A percentile compares a stretch with the other conserved stretches of the same genome.
Conservation (phyloP, 2,888 invertebrate genomes). For the Polietes domitor region DNA sequence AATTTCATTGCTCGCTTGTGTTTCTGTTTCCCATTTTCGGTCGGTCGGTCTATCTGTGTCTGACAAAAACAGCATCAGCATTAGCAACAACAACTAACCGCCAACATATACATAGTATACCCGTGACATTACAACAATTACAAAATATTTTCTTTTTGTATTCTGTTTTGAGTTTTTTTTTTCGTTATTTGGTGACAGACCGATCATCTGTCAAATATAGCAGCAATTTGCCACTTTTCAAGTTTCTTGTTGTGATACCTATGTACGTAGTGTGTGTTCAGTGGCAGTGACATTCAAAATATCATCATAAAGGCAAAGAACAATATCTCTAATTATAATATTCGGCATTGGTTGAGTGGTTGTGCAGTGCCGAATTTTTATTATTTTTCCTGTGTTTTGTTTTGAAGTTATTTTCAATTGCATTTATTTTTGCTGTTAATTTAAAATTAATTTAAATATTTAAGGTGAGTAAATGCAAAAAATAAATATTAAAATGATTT, state of each 20-base stretch:
- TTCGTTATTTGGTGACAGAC: neutral
- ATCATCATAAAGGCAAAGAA: constrained; percentile 20
- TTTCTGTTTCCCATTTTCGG: neutral
- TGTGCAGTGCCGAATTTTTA: neutral
- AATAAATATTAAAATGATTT: no score
- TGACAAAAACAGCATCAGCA: neutral
- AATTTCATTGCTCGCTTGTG: neutral
- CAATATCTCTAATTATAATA: neutral
- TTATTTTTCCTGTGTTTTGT: neutral
- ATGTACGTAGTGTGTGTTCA: neutral
- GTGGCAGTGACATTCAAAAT: constrained; percentile 58
- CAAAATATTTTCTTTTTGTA: neutral
- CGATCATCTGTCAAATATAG: neutral
- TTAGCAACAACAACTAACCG: neutral
- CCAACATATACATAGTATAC: neutral
- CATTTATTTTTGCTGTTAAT: neutral
- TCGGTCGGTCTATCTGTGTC: neutral
- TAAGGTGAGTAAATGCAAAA: constrained; percentile 35
- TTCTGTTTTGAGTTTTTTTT: neutral
- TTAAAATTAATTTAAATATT: constrained; percentile 3
- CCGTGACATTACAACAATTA: neutral
- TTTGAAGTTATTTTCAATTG: constrained; percentile 1
- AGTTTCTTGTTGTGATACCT: neutral
- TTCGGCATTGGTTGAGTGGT: constrained; percentile 16
- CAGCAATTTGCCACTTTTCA: neutral